phyloP scores from a whole-genome alignment of 2,888 invertebrate species.

The Zaprionus lineosus region DNA sequence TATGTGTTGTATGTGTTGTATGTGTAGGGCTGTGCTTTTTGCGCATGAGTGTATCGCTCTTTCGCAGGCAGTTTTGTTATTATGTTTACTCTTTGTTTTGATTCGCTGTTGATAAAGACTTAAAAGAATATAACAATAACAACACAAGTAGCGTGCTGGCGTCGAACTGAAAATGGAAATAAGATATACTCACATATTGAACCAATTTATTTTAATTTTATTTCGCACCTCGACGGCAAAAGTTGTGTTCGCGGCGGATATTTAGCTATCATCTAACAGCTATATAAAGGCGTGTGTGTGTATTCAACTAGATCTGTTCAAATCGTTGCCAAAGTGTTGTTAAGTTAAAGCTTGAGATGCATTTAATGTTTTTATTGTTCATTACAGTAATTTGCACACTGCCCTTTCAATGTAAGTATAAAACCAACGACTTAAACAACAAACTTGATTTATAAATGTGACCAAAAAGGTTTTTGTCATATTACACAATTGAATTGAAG shows the following conservation, averaged over 20 bases:
- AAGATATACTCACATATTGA: conserved; percentile 63
- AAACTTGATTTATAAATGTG: conserved; percentile 34
- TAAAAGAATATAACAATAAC: conserved; percentile 4
- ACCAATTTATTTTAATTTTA: conserved; percentile 76
- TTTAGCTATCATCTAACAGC: conserved; percentile 37
- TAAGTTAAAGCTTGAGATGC: conserved; percentile 37
- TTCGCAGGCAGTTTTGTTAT: too few relatives aligned
- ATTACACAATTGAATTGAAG: not conserved
- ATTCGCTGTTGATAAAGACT: conserved; percentile 60
- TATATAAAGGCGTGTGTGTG: conserved; percentile 1
- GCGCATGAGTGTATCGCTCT: too few relatives aligned
- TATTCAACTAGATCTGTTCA: conserved; percentile 9
- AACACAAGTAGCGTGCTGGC: conserved; percentile 22
- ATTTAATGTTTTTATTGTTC: conserved; percentile 4
- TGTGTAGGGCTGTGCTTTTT: conserved; percentile 29
- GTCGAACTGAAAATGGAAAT: conserved; percentile 60
- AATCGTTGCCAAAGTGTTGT: not conserved
- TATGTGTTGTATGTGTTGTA: conserved; percentile 13
- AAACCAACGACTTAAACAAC: conserved; percentile 58
- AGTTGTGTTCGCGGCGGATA: conserved; percentile 50
- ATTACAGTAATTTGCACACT: conserved; percentile 26
- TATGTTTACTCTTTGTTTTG: conserved; percentile 58
- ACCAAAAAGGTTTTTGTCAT: not conserved
- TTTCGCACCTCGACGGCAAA: conserved; percentile 57
- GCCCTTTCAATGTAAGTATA: conserved; percentile 50